Evolutionary conservation across 2,797 vertebrate species (phyloP), one percentile per base, ranked within the genome.

Genomic region (Paguma larvata): DNA sequence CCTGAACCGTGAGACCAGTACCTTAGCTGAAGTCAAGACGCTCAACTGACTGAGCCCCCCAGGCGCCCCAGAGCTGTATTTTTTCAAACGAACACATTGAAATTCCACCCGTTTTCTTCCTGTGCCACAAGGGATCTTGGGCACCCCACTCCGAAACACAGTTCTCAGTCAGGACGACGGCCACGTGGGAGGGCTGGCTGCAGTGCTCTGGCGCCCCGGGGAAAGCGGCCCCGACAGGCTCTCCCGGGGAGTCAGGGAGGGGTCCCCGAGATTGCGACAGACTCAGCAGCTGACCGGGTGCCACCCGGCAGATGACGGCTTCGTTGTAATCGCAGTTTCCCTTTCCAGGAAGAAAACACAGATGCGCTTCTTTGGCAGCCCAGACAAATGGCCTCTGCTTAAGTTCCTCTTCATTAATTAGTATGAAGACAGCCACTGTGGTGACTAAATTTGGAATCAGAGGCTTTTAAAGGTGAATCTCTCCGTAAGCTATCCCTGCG

Each of bases 321-420:
- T n/a, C 21, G 0, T 96, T 68, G 75, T 84, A 97, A 97, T 12
- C 92, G 41, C 70, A 82, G 62, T 97, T 97, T 98, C 86, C 96
- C 92, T 96, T 96, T 97, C 91, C 94, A 98, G 97, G 97, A 97
- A 92, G 95, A 86, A 92, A 93, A 95, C 78, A 59, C 94, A 85
- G 68, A 75, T 70, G 80, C 0, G 10, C 72, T 63, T 79, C 73
- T 85, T 51, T 63, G 87, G 59, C 63, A 27, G 75, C 32, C 73
- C 96, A 41, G 59, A 63, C 85, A 75, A 30, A 78, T 67, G 91
- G 77, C 72, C 44, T 88, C 46, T 38, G 1, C 80, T 63, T 70
- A n/a, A 85, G 85, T 78, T 88, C 88, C 90, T 97, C 79, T 63
- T 65, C 94, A 44, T 63, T 94, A 62, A 70, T 68, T 80, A 85